Base-by-base conservation (phyloP, 2,888 invertebrate species). In the Molorchus minor region DNA sequence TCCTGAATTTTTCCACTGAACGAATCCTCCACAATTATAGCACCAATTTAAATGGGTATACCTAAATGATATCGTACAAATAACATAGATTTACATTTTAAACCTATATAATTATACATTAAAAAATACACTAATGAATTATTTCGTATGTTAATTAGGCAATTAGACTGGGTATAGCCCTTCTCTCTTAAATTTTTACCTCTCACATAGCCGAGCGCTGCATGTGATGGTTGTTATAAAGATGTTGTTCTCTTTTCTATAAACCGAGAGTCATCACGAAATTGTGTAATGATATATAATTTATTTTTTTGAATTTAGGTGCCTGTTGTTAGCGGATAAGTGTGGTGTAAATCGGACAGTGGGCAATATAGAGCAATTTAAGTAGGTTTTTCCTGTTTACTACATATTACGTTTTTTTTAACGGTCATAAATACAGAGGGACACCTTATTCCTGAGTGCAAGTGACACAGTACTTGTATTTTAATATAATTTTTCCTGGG, bases 211-310 rank as follows among this genome's bases (percentile, higher is more conserved):
- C 10, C 12, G 16, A 45, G 19, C 29, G 44, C 25, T 21, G 10
- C n/a, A 33, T 16, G 19, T 45, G 17, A 30, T 16, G 13, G 17
- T 17, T 7, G 8, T 17, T 30, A 44, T 25, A 43, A 16, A 44
- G 21, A 15, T 25, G 15, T 44, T 13, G 19, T 33, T 45, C 33
- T 45, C 33, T 45, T 40, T n/a, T 17, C 20, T 19, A 45, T 16
- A 45, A 45, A 29, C 43, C 30, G 30, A 19, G 16, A n/a, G 33
- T 45, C 30, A 30, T 33, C 17, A 30, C 19, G n/a, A 33, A 45
- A 45, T 30, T 17, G 17, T 45, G 21, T 17, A 30, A n/a, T 30
- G 45, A 30, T 45, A 29, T 30, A 45, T 45, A 45, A 45, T 45
- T 45, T 30, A 19, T 1, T 15, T 29, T 44, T 44, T 44, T 44